phyloP scores from a whole-genome alignment of 2,888 invertebrate genomes.

The Drosophila maculinotata region DNA sequence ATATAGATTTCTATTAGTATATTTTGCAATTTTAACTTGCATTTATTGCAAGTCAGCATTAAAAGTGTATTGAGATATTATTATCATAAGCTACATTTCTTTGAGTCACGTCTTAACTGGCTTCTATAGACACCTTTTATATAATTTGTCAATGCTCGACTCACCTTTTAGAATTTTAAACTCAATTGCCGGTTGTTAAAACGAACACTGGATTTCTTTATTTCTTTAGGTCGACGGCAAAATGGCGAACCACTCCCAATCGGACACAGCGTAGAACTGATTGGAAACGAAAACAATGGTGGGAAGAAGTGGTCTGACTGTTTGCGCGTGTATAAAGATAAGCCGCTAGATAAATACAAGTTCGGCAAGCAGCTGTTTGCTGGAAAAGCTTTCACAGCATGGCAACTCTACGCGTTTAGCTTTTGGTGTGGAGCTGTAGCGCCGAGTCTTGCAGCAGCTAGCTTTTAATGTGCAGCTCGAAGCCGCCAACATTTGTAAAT shows the following conservation, averaged over 20 bases:
- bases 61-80: conserved; percentile 18
- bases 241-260: conserved; percentile 66
- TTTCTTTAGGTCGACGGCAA: conserved; percentile 31
- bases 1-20: too few relatives aligned
- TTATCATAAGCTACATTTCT: conserved; percentile 7
- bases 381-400: conserved; percentile 30
- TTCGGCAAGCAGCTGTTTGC: conserved; percentile 55
- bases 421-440: conserved; percentile 20
- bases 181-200: conserved; percentile 50
- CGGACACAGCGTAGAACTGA: conserved; percentile 64
- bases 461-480: neutral
- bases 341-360: conserved; percentile 70
- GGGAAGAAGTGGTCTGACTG: conserved; percentile 52
- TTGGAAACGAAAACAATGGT: conserved; percentile 54
- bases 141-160: conserved; percentile 29
- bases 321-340: conserved; percentile 48
- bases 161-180: conserved; percentile 59
- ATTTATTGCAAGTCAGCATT: conserved; percentile 53
- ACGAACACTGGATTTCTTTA: conserved; percentile 31
- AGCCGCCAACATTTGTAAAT: conserved; percentile 40
- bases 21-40: conserved; percentile 12
- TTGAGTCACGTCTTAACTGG: neutral
- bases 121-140: conserved; percentile 13
- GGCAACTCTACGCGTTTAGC: conserved; percentile 42
- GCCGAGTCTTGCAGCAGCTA: conserved; percentile 23